Evolutionary conservation across 1,140 invertebrate species (phyloP).

Genomic region (Drosophila mojavensis): DNA sequence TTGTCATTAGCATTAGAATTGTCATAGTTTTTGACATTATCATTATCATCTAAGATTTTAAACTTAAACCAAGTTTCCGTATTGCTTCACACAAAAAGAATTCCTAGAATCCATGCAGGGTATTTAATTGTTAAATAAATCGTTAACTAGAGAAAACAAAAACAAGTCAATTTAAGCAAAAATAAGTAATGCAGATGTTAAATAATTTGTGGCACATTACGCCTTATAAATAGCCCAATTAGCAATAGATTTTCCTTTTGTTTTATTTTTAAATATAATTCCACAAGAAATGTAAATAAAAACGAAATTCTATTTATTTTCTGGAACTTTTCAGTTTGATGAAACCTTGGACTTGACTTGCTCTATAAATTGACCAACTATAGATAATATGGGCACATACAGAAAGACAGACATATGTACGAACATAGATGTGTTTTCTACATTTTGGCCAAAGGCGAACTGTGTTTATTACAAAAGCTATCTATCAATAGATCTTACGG

Average conservation of each 20-base stretch:
- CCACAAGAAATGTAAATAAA: slow-evolving; percentile 18
- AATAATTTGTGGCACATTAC: background rate
- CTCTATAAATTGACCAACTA: slow-evolving; percentile 1
- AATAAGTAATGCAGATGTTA: slow-evolving; percentile 6
- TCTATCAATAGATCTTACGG: slow-evolving; percentile 52
- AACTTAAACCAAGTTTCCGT: too few species aligned
- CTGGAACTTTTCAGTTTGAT: slow-evolving; percentile 5
- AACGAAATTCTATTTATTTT: slow-evolving; percentile 3
- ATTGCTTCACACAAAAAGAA: background rate
- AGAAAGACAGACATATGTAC: background rate
- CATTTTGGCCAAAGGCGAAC: slow-evolving; percentile 1
- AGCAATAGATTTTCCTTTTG: background rate
- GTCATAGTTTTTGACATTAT: too few species aligned
- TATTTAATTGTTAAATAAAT: background rate
- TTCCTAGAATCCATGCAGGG: background rate
- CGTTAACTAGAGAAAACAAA: background rate
- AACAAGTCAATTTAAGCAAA: background rate
- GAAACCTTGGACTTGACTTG: slow-evolving; percentile 31
- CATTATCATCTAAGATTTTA: too few species aligned
- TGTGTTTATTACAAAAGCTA: slow-evolving; percentile 56
- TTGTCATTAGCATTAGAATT: too few species aligned
- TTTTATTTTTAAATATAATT: background rate
- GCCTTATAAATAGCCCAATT: slow-evolving; percentile 2
- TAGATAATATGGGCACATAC: slow-evolving; percentile 1
- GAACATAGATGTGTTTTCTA: background rate